These are phyloP conservation scores for Myotis myotis DNA, from an alignment of 2,797 vertebrate species.

Conservation along the genomic window DNA sequence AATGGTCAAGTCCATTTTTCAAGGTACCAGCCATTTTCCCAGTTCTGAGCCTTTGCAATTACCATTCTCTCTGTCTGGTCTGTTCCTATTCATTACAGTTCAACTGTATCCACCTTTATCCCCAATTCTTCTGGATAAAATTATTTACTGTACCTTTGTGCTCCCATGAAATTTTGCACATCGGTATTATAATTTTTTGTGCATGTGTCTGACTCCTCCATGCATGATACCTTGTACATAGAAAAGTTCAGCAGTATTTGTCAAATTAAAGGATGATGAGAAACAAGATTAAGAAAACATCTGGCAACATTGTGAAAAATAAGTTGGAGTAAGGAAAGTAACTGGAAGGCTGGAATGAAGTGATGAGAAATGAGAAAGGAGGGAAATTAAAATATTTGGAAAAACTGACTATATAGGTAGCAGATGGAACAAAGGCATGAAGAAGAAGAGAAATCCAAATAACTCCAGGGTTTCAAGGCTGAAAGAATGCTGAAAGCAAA, in stretches of 20 bases:
- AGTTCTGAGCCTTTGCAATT: not conserved
- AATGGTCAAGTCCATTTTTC: not conserved
- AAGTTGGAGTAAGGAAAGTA: not conserved
- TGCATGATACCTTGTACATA: not conserved
- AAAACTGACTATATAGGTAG: not conserved
- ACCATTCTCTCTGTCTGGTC: not conserved
- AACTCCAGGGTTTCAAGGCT: not conserved
- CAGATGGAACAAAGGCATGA: not conserved
- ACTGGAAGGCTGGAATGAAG: not conserved
- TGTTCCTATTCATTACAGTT: not conserved
- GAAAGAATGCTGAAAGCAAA: not conserved
- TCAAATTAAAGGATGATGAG: constrained; percentile 6
- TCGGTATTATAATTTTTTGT: not conserved
- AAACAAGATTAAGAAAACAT: not conserved
- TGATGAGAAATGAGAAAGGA: not conserved
- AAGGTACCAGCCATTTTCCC: not conserved
- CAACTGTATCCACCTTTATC: not conserved
- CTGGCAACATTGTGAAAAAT: not conserved
- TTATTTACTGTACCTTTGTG: not conserved
- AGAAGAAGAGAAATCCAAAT: not conserved
- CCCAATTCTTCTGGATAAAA: not conserved
- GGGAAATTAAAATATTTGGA: not conserved
- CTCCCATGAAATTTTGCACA: not conserved
- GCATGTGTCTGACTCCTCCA: not conserved
- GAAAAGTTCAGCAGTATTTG: not conserved